Evolutionary conservation across 2,113 vertebrate genomes (phyloP).

Genomic region (Eudyptes chrysolophus): DNA sequence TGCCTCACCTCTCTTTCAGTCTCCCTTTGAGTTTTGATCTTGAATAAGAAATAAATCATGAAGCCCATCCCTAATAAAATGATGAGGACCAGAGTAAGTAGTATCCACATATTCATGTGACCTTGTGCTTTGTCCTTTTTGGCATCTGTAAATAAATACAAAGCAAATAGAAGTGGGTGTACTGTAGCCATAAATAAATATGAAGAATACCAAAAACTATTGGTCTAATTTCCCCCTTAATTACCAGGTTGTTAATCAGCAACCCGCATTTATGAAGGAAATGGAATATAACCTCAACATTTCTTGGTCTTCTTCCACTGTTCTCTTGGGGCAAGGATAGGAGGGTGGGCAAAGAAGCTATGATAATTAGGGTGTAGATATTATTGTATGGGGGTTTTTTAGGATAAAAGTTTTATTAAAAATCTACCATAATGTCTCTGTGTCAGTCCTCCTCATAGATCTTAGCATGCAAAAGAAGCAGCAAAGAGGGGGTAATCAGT

Average conservation of each 20-base stretch:
- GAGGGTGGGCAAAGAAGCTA: not conserved
- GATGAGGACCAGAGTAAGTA: not conserved
- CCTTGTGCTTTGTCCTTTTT: not conserved
- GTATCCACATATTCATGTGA: not conserved
- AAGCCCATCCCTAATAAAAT: not conserved
- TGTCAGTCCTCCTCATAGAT: not conserved
- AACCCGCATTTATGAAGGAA: not conserved
- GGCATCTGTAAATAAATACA: conserved; percentile 8
- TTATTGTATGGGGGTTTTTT: not conserved
- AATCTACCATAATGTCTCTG: not conserved
- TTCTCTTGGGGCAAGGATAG: not conserved
- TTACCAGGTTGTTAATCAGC: not conserved
- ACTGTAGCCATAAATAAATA: not conserved
- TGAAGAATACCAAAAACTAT: not conserved
- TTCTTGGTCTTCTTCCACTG: not conserved
- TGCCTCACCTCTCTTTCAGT: fast-evolving
- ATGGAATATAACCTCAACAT: not conserved
- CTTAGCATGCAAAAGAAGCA: not conserved
- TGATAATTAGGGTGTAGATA: not conserved
- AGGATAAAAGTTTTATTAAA: not conserved
- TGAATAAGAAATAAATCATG: conserved; percentile 3
- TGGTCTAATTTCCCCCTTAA: not conserved
- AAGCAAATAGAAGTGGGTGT: not conserved
- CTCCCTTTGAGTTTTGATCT: not conserved
- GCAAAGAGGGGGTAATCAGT: not conserved